phyloP scores from a whole-genome alignment of 1,140 invertebrate genomes.

The Mercenaria mercenaria region DNA sequence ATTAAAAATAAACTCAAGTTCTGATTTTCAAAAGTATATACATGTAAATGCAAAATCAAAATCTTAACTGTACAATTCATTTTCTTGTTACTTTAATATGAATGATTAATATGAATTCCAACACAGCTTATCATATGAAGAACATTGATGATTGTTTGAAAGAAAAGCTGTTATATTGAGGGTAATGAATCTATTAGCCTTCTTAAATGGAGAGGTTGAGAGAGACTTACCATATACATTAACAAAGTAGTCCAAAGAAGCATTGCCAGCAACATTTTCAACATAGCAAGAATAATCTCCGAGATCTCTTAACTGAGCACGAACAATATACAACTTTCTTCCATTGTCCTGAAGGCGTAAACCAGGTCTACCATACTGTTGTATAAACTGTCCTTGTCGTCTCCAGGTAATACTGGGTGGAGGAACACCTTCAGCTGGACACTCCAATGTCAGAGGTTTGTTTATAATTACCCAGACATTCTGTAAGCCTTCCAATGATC shows the following conservation, averaged over 20 bases:
- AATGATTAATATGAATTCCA: too few relatives aligned
- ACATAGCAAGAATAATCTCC: constrained; percentile 86
- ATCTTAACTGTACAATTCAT: too few relatives aligned
- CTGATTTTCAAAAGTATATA: too few relatives aligned
- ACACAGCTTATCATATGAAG: too few relatives aligned
- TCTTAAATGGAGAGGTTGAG: too few relatives aligned
- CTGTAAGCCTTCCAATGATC: constrained; percentile 67
- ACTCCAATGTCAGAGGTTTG: constrained; percentile 76
- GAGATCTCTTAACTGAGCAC: constrained; percentile 85
- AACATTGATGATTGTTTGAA: too few relatives aligned
- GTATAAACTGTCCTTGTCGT: constrained; percentile 74
- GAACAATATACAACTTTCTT: constrained; percentile 82
- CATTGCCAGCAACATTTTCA: constrained; percentile 85
- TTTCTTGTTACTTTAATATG: too few relatives aligned
- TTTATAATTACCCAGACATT: constrained; percentile 79
- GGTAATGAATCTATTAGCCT: too few relatives aligned
- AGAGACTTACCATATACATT: constrained; percentile 85
- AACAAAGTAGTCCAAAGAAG: constrained; percentile 83
- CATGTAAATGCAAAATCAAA: too few relatives aligned
- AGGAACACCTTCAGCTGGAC: constrained; percentile 82
- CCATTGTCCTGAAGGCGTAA: constrained; percentile 82
- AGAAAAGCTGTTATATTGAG: too few relatives aligned
- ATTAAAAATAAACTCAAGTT: too few relatives aligned
- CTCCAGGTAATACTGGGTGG: constrained; percentile 82
- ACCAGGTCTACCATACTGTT: constrained; percentile 82